Evolutionary conservation across 2,113 vertebrate species (phyloP), one percentile per base, ranked within the genome.

Genomic region (Indri indri): DNA sequence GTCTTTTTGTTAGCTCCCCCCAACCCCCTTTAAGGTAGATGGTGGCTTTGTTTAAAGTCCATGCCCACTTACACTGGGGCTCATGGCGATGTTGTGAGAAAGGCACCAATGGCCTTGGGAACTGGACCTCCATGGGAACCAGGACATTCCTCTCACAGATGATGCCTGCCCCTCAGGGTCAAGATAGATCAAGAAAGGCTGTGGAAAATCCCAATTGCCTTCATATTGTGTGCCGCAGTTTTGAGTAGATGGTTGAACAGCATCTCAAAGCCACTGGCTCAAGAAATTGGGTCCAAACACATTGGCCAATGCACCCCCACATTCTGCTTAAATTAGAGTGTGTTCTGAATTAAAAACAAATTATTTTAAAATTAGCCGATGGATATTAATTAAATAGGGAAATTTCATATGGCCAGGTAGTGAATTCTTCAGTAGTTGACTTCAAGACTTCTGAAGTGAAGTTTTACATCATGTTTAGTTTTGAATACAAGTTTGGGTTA

Each of bases 381-480:
- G 14, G 40, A 34, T 50, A 68, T 77, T 45, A 57, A 68, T 77
- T 45, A 57, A 73, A 61, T 14, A 66, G 73, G 92, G 57, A 25
- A 8, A 11, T 52, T 52, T 63, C 45, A 27, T 37, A 18, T 11
- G 66, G 30, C 54, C 61, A 6, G 11, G 23, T 23, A 17, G 32
- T 86, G 32, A 30, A 16, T 86, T 80, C 47, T 13, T 45, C 22
- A 52, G 52, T n/a, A 34, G 54, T 68, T 66, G 57, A n/a, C 2
- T 30, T 86, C 23, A 40, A 37, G 76, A 45, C 81, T 95, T 63
- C 68, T 40, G 5, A 83, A 68, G 17, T 25, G 85, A 93, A 88
- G 57, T 61, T 34, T 81, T 32, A 16, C 5, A 42, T 54, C 34
- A 20, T 6, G 25, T 74, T 61, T 74, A 13, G 52, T 70, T 52